Evolutionary conservation across 2,888 invertebrate species (phyloP).

Genomic region (Scaptodrosophila latifasciaeformis): DNA sequence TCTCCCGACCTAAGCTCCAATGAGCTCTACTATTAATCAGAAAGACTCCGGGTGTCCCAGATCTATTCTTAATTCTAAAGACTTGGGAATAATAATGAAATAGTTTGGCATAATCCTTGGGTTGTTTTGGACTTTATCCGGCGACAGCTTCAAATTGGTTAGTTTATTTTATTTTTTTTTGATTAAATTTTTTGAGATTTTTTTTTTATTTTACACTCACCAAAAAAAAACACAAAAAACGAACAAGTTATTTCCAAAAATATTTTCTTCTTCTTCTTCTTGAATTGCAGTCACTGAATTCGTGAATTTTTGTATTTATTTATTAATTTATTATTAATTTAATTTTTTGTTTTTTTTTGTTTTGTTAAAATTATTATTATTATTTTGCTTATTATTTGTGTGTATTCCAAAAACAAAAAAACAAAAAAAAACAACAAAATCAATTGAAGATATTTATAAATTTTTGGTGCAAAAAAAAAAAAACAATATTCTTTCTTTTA

Average conservation of each 20-base stretch:
- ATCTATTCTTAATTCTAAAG: no score
- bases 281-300: background rate
- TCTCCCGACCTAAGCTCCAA: no score
- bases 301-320: background rate
- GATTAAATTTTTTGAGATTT: background rate
- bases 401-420: slow-evolving; percentile 50
- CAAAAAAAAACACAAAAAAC: slow-evolving; percentile 2
- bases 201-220: background rate
- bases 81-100: no score
- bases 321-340: background rate
- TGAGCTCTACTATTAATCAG: no score
- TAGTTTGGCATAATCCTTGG: background rate
- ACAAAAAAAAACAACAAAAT: slow-evolving; percentile 32
- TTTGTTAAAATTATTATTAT: background rate
- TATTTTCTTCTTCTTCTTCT: no score
- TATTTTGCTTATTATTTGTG: background rate
- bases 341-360: background rate
- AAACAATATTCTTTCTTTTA: background rate
- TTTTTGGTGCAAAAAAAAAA: slow-evolving; percentile 9
- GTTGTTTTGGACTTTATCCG: background rate
- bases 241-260: background rate
- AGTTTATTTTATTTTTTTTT: no score
- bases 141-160: background rate
- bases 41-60: no score
- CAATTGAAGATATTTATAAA: slow-evolving; percentile 27